Base-by-base conservation (phyloP, 2,113 vertebrate species). In the Erinaceus europaeus region DNA sequence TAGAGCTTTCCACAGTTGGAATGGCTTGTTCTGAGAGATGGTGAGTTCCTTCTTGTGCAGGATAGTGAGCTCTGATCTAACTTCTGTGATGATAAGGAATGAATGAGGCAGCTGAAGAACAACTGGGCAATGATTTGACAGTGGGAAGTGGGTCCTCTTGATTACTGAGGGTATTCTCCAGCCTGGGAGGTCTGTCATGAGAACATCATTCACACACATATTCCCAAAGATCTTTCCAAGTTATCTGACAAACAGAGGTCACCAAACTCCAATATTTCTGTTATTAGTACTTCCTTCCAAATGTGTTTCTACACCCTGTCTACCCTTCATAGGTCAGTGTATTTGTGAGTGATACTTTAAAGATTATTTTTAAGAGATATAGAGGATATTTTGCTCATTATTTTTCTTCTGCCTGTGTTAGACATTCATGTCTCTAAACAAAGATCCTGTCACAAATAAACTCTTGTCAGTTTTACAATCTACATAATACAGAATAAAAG, bases 21-120 rank as follows among this genome's bases (percentile, higher is more conserved):
- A n/a, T 72, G 67, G 50, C 12, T 48, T 79, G 65, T 84, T 59
- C 72, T 44, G 38, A 48, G 85, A 82, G 50, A 48, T 62, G 38
- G 65, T 2, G 38, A 67, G 88, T 53, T 67, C 34, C 91, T 89
- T 71, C 74, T 14, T 86, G 78, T 72, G 74, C n/a, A n/a, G 69
- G 18, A 52, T 61, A 34, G 55, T 55, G 27, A 85, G 52, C 85
- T 87, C 50, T 67, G 59, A 67, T 62, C 61, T 78, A 53, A 80
- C 78, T 75, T 57, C 48, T 74, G 0, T 67, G 53, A 89, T 34
- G 48, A 34, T 61, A 82, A 83, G 75, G 90, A 93, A 62, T 84
- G 78, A 52, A 48, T 11, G 21, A 76, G 67, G 82, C 94, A 95
- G 92, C 94, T 95, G 94, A 87, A 12, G 75, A 74, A 82, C 91